Base-by-base conservation (phyloP, 1,140 invertebrate species). In the Anastrepha ludens region DNA sequence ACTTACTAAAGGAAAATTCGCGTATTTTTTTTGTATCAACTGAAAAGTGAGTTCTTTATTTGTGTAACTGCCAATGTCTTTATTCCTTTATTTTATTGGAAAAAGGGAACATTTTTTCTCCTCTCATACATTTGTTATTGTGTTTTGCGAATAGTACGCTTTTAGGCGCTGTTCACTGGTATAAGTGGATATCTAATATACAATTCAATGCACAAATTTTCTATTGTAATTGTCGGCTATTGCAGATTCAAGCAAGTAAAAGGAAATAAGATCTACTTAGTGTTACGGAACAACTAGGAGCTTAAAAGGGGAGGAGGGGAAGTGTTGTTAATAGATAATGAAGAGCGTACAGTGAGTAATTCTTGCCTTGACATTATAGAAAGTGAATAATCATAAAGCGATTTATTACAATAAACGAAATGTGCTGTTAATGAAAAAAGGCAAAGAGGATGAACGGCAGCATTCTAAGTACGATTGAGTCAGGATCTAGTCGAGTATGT, bases 151-250 rank as follows among this genome's bases (percentile, higher is more conserved):
- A 44, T 17, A 74, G 67, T 55, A 20, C 55, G n/a, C 47, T 55
- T 55, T 81, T 55, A 81, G 47, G 74, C 85, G 50, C 50, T 86
- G 29, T 20, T 6, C 41, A 41, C 7, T 62, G 58, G 44, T 62
- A 59, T 58, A 41, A 85, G 55, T 58, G 81, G 81, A 59, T 29
- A 60, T 59, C 44, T 85, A n/a, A n/a, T n/a, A n/a, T n/a, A 85
- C 15, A 13, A 17, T 44, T 85, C 2, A 55, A 50, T 47, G 47
- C 44, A 55, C 20, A 17, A 59, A 59, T 9, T 11, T 2, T 13
- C 5, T 41, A 41, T 74, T 74, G 47, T 47, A 17, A 5, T 41
- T 74, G 70, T 20, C 15, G 70, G 41, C n/a, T 47, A 74, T 74
- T 47, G 17, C 11, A 3, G 4, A 9, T 13, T 67, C n/a, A 47